phyloP scores from a whole-genome alignment of 2,797 vertebrate species.

The Sternarchorhynchus goeldii region DNA sequence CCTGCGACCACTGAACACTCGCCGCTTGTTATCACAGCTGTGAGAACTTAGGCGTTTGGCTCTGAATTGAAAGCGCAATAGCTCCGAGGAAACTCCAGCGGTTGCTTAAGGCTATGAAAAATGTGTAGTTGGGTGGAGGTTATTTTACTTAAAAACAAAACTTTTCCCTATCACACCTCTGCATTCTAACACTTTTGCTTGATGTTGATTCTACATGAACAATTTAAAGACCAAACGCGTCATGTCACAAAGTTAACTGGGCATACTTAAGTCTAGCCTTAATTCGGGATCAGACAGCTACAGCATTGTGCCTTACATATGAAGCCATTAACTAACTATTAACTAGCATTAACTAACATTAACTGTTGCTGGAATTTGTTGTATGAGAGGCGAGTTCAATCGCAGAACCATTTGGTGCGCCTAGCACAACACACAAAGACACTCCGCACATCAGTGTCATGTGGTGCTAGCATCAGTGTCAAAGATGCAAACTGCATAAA shows the following conservation, averaged over 20 bases:
- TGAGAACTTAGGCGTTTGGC: conserved; percentile 73
- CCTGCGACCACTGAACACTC: conserved; percentile 52
- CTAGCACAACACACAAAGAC: conserved; percentile 17
- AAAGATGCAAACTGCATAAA: background rate
- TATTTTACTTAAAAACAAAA: conserved; percentile 16
- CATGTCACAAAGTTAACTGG: background rate
- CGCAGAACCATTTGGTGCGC: conserved; percentile 13
- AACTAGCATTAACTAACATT: background rate
- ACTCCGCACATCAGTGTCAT: background rate
- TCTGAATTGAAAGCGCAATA: conserved; percentile 17
- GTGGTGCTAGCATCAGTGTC: background rate
- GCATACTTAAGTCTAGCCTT: background rate
- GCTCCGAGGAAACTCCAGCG: conserved; percentile 12
- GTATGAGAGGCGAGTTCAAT: too few species aligned
- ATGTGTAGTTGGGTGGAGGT: conserved; percentile 31
- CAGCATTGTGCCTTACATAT: background rate
- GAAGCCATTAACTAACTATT: background rate
- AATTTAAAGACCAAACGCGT: background rate
- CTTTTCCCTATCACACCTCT: background rate
- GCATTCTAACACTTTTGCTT: background rate
- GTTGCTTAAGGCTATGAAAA: conserved; percentile 42
- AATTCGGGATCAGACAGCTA: too few species aligned
- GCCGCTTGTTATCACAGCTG: conserved; percentile 78
- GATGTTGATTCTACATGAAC: background rate
- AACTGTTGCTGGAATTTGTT: background rate